Evolutionary conservation across 2,888 invertebrate genomes (phyloP).

Genomic region (Imbricaverruca yamaguchii): DNA sequence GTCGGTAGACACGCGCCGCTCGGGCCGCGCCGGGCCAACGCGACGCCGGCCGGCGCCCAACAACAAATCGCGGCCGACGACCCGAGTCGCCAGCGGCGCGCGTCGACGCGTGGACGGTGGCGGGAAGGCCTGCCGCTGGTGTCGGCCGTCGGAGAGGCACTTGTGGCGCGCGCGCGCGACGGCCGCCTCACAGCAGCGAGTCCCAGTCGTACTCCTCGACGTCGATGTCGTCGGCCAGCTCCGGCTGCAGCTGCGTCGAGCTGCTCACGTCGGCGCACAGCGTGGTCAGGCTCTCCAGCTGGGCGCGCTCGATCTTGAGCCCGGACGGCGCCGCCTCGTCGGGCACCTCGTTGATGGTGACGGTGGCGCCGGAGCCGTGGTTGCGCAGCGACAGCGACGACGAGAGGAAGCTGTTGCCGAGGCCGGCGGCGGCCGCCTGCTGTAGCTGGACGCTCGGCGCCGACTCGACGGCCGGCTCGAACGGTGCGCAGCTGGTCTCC

Average conservation of each 20-base stretch:
- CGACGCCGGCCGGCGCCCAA: no score
- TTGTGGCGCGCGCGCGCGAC: not conserved
- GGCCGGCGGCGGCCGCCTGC: not conserved
- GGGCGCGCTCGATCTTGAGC: not conserved
- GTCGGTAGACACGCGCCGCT: no score
- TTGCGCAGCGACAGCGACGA: constrained; percentile 31
- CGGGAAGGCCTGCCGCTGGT: no score
- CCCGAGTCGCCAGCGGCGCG: no score
- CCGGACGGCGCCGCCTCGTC: not conserved
- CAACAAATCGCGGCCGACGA: no score
- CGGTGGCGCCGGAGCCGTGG: constrained; percentile 33
- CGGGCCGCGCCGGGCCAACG: no score
- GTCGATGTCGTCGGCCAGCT: not conserved
- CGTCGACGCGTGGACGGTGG: no score
- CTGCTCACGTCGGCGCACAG: constrained; percentile 1
- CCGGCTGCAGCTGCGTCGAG: not conserved
- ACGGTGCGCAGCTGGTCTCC: not conserved
- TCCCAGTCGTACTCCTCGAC: constrained; percentile 14
- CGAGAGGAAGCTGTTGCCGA: constrained; percentile 23
- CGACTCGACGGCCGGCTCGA: not conserved
- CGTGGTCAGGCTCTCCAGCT: constrained; percentile 8
- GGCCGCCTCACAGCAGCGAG: not conserved
- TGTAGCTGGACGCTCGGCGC: not conserved
- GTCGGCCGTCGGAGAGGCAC: not conserved
- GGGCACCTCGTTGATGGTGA: constrained; percentile 28